phyloP scores from a whole-genome alignment of 1,140 invertebrate genomes.

The Anadara kagoshimensis region DNA sequence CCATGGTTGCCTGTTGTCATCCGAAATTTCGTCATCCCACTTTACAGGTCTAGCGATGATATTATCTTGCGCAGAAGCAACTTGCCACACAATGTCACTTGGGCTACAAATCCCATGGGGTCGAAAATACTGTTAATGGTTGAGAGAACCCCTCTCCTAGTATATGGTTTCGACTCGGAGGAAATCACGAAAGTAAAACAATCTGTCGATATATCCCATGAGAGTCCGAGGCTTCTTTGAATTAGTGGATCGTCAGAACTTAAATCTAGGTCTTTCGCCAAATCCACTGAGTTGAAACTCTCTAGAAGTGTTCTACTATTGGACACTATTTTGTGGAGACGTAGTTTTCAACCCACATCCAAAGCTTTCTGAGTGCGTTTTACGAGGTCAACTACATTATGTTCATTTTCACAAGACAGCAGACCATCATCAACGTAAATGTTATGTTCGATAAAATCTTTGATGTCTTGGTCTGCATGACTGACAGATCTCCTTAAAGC shows the following conservation, averaged over 20 bases:
- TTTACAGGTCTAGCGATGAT: neutral
- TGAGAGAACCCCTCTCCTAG: constrained; percentile 39
- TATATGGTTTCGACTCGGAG: constrained; percentile 21
- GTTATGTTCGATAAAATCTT: neutral
- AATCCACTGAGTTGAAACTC: neutral
- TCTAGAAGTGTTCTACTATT: constrained; percentile 4
- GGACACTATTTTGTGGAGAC: constrained; percentile 8
- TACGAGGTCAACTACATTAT: no score
- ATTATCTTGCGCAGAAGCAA: constrained; percentile 29
- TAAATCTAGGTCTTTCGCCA: constrained; percentile 8
- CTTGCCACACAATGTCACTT: constrained; percentile 39
- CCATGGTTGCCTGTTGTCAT: neutral
- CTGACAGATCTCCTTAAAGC: neutral
- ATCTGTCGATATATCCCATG: constrained; percentile 5
- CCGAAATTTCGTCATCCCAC: neutral
- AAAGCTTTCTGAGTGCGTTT: no score
- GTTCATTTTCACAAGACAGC: no score
- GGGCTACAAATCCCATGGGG: constrained; percentile 44
- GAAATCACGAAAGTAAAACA: neutral
- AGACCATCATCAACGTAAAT: no score
- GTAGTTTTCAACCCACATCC: neutral
- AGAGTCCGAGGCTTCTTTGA: constrained; percentile 26
- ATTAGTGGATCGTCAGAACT: neutral
- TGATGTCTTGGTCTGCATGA: neutral
- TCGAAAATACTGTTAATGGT: constrained; percentile 42